These are phyloP conservation scores for Calyptomena viridis DNA, from an alignment of 2,113 vertebrate species.

Conservation along the genomic window DNA sequence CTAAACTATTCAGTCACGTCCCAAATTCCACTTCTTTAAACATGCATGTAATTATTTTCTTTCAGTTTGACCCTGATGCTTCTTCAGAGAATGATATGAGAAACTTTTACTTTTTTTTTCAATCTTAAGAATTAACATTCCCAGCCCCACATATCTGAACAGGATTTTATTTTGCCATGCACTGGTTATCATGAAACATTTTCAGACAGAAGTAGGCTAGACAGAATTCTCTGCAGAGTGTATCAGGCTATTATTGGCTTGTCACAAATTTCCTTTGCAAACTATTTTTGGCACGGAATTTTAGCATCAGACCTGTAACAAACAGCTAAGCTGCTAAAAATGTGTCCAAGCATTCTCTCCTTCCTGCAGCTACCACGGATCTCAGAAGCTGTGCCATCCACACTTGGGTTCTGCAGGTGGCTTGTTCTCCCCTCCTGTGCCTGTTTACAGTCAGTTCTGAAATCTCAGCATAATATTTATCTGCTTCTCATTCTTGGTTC, in stretches of 20 bases:
- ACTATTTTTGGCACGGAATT: slow-evolving; percentile 1
- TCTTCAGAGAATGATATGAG: background rate
- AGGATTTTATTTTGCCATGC: background rate
- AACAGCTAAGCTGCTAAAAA: background rate
- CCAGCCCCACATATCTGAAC: background rate
- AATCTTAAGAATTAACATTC: background rate
- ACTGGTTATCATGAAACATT: background rate
- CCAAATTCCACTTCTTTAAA: background rate
- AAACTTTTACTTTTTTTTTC: background rate
- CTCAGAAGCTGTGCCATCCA: background rate
- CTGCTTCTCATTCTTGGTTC: background rate
- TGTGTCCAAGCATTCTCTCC: background rate
- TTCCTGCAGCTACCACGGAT: background rate
- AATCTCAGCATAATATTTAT: background rate
- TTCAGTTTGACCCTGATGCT: background rate
- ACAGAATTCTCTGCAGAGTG: background rate
- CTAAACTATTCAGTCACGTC: background rate
- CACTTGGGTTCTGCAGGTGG: background rate
- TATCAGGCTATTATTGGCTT: background rate
- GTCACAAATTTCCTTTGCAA: background rate
- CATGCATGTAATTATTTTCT: background rate
- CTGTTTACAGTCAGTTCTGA: background rate
- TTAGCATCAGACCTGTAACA: background rate
- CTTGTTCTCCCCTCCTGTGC: background rate
- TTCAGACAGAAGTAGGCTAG: background rate